A percentile compares a stretch with the other conserved stretches of the same genome.
Evolutionary conservation across 1,140 invertebrate species (phyloP).

Genomic region (Cotesia chilonis): DNA sequence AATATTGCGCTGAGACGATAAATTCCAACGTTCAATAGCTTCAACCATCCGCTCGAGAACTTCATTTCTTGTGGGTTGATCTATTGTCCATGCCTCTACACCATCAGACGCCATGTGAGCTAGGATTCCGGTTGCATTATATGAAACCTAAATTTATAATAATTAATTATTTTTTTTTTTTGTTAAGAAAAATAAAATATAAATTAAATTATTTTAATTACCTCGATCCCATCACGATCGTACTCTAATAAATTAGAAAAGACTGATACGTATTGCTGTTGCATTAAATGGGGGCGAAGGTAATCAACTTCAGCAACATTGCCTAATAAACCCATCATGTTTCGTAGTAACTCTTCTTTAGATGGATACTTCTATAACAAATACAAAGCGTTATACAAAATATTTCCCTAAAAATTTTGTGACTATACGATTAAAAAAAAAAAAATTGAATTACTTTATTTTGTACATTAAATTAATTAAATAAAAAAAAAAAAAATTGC

Average conservation of each 20-base stretch:
- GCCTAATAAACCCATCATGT: slow-evolving; percentile 96
- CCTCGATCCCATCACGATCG: slow-evolving; percentile 92
- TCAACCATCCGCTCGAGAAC: slow-evolving; percentile 80
- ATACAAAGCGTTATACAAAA: no score
- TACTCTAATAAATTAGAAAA: slow-evolving; percentile 88
- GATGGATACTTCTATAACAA: slow-evolving; percentile 78
- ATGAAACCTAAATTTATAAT: slow-evolving; percentile 76
- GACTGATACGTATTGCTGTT: slow-evolving; percentile 81
- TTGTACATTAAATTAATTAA: no score
- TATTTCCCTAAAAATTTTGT: no score
- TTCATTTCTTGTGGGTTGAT: slow-evolving; percentile 73
- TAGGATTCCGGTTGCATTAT: slow-evolving; percentile 95
- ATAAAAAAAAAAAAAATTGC: no score
- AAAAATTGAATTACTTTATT: no score
- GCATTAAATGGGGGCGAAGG: slow-evolving; percentile 87
- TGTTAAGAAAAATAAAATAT: no score
- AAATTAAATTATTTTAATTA: slow-evolving; percentile 51
- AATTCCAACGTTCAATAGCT: slow-evolving; percentile 89
- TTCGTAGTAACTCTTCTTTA: slow-evolving; percentile 87
- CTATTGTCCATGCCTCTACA: slow-evolving; percentile 80
- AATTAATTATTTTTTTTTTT: no score
- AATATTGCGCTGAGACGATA: slow-evolving; percentile 89
- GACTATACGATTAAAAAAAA: no score
- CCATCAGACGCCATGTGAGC: slow-evolving; percentile 96
- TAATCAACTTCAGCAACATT: slow-evolving; percentile 94